These are phyloP conservation scores for Reticulitermes speratus DNA, from an alignment of 1,140 invertebrate genomes.

Conservation along the genomic window DNA sequence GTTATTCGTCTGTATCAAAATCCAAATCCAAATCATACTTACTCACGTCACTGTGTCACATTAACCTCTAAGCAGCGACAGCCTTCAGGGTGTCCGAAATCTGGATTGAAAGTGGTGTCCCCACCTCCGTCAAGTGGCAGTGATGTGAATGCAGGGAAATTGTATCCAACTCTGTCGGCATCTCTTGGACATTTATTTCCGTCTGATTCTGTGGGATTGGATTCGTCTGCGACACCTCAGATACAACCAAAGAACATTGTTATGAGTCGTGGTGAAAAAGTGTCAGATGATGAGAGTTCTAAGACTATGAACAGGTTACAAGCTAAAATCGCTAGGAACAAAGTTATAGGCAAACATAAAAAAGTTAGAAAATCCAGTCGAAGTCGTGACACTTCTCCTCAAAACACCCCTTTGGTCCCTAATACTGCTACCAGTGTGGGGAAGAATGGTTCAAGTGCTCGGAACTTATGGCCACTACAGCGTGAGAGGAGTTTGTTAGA, in stretches of 20 bases:
- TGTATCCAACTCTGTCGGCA: conserved; percentile 18
- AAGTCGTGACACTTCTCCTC: conserved; percentile 37
- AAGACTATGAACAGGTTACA: conserved; percentile 53
- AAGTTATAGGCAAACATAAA: conserved; percentile 51
- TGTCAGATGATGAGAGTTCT: conserved; percentile 44
- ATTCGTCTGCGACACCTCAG: neutral
- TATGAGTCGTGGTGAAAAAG: neutral
- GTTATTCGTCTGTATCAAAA: conserved; percentile 28
- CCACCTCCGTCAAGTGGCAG: neutral
- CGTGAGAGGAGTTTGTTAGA: conserved; percentile 33
- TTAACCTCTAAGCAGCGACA: neutral
- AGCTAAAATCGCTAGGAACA: conserved; percentile 54
- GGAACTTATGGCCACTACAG: conserved; percentile 27
- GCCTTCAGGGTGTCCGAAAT: neutral
- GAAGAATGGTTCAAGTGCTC: conserved; percentile 31
- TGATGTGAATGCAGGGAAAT: neutral
- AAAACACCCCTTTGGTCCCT: conserved; percentile 22
- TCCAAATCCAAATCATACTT: conserved; percentile 22
- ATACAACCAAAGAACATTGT: conserved; percentile 14
- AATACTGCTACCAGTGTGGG: neutral
- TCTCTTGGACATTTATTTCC: conserved; percentile 14
- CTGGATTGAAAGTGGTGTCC: neutral
- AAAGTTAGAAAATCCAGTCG: conserved; percentile 39
- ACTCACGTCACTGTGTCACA: conserved; percentile 13
- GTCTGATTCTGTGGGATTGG: neutral